A percentile compares a stretch with the other conserved stretches of the same genome.
phyloP scores from a whole-genome alignment of 2,113 vertebrate genomes.

The Dolichallabes microphthalmus region DNA sequence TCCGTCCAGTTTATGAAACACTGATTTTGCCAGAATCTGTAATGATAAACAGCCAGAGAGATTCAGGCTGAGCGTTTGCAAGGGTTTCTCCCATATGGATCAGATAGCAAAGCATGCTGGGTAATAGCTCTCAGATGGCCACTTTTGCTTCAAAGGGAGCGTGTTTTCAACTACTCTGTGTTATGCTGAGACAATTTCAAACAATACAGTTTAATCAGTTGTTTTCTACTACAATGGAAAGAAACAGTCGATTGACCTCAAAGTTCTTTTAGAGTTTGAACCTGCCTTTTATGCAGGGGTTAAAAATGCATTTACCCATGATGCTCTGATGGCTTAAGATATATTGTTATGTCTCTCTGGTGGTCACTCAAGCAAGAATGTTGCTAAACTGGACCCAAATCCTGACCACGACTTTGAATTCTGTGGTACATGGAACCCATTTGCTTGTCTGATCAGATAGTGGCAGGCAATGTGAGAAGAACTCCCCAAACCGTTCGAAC shows the following conservation, averaged over 20 bases:
- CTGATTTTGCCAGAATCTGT: constrained; percentile 50
- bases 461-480: constrained; percentile 15
- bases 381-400: neutral
- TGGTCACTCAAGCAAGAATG: neutral
- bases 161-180: constrained; percentile 17
- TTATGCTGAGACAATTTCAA: constrained; percentile 20
- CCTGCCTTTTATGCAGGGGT: neutral
- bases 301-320: neutral
- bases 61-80: constrained; percentile 40
- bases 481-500: neutral
- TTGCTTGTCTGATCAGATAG: constrained; percentile 18
- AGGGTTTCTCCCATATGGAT: constrained; percentile 53
- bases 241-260: constrained; percentile 1
- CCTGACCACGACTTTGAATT: constrained; percentile 7
- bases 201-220: neutral
- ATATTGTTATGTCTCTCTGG: neutral
- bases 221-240: neutral
- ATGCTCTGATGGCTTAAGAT: neutral
- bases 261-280: neutral
- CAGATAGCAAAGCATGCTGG: constrained; percentile 47
- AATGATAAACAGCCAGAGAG: constrained; percentile 54
- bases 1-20: constrained; percentile 49
- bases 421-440: constrained; percentile 31
- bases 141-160: constrained; percentile 15
- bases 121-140: constrained; percentile 57